Evolutionary conservation across 2,888 invertebrate species (phyloP).

Genomic region (Miltochrista miniata): DNA sequence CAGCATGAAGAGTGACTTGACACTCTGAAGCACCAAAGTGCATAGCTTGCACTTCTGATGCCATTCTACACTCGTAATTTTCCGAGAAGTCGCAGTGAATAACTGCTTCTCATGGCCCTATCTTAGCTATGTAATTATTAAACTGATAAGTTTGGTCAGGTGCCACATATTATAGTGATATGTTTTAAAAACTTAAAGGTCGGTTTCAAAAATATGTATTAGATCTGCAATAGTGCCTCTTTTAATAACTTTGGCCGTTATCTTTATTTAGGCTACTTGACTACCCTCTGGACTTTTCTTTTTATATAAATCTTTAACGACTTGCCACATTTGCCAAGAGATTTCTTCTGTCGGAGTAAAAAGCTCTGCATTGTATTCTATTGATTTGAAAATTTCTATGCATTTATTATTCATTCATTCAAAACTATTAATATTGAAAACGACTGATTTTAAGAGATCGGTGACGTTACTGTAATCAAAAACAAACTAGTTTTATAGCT

Average conservation of each 20-base stretch:
- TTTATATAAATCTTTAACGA: too few relatives aligned
- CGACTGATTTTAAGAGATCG: too few relatives aligned
- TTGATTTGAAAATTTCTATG: too few relatives aligned
- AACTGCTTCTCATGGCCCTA: background rate
- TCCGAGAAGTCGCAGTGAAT: conserved; percentile 20
- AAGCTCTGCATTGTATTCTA: too few relatives aligned
- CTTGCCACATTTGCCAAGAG: too few relatives aligned
- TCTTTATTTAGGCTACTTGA: too few relatives aligned
- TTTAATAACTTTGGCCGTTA: background rate
- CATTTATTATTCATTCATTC: too few relatives aligned
- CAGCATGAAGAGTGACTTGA: conserved; percentile 19
- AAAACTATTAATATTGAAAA: too few relatives aligned
- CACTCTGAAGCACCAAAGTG: conserved; percentile 21
- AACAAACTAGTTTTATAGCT: too few relatives aligned
- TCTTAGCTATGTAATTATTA: background rate
- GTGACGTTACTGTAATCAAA: too few relatives aligned
- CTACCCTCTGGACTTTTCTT: too few relatives aligned
- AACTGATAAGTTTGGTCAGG: background rate
- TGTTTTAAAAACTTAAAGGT: background rate
- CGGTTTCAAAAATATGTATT: background rate
- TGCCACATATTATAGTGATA: background rate
- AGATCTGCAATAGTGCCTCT: background rate
- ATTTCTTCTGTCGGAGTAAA: too few relatives aligned
- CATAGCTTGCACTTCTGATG: conserved; percentile 20
- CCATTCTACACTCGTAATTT: conserved; percentile 21